Evolutionary conservation across 2,113 vertebrate genomes (phyloP), one percentile per base, ranked within the genome.

Genomic region (Peromyscus polionotus): DNA sequence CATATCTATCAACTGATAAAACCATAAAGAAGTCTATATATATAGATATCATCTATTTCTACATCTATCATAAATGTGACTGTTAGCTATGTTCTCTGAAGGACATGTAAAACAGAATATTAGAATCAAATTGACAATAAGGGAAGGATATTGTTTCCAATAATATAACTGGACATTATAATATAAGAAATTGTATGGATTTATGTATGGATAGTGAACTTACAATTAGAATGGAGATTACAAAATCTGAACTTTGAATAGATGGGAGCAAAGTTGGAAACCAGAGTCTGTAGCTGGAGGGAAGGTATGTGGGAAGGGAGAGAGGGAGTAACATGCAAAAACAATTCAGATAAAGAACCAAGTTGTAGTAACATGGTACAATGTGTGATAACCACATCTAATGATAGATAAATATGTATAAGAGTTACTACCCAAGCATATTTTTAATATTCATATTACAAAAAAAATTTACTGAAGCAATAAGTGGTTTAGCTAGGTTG

Each of bases 281-380:
- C 54, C 19, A 73, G 33, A 48, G 8, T 16, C 10, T 86, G 28
- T 14, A 39, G 7, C 10, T 42, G n/a, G 20, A 54, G 4, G 20
- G 12, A 45, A 65, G 11, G 0, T 19, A 9, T n/a, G 28, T 0
- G 5, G 7, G 31, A 36, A 22, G 22, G 11, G 12, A 31, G 4
- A 51, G 36, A 20, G 48, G 4, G 1, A 65, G 39, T 2, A 4
- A 88, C 51, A 5, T 2, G 36, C 17, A 16, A 59, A 22, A 57
- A 67, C 26, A 9, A 24, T 83, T 75, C 48, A 31, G 36, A 7
- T 24, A 24, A 19, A 63, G 3, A 51, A 57, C 5, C 6, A 42
- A 48, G 2, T 39, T 36, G 63, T 87, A 72, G 31, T 59, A 19
- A 72, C 61, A 13, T 39, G 17, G 26, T 36, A 31, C 3, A 13